phyloP scores from a whole-genome alignment of 2,797 vertebrate genomes.

The Cuculus canorus region DNA sequence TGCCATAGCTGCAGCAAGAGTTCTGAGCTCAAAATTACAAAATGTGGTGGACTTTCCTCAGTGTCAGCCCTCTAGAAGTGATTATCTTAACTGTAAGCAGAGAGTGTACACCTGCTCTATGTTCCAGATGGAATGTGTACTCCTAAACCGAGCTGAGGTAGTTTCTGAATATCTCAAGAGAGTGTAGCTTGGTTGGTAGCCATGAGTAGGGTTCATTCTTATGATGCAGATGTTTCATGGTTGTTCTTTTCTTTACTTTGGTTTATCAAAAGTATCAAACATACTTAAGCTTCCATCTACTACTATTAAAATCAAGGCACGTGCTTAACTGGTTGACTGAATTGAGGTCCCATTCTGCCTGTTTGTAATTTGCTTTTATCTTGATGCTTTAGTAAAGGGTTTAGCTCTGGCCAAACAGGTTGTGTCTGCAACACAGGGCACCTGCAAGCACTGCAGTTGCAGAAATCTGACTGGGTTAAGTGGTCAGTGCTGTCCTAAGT shows the following conservation, averaged over 20 bases:
- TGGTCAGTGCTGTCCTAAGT: background rate
- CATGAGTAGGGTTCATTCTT: background rate
- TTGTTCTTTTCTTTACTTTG: background rate
- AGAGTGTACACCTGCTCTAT: background rate
- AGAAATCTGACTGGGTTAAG: background rate
- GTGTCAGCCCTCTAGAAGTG: background rate
- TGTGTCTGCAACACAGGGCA: background rate
- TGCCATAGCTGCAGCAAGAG: background rate
- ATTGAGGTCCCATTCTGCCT: background rate
- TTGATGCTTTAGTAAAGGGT: background rate
- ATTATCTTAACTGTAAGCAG: background rate
- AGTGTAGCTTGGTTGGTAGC: background rate
- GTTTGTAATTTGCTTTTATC: background rate
- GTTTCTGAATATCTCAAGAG: background rate
- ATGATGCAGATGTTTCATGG: background rate
- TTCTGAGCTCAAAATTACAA: no score
- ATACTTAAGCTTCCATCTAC: background rate
- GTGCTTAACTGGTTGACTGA: background rate
- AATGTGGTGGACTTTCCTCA: background rate
- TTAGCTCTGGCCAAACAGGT: background rate
- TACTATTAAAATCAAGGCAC: background rate
- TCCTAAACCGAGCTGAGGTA: background rate
- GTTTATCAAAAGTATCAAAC: background rate
- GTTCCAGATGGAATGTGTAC: background rate
- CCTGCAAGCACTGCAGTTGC: background rate